Conservation (phyloP, 1,140 invertebrate genomes). For the Heliconius hewitsoni region DNA sequence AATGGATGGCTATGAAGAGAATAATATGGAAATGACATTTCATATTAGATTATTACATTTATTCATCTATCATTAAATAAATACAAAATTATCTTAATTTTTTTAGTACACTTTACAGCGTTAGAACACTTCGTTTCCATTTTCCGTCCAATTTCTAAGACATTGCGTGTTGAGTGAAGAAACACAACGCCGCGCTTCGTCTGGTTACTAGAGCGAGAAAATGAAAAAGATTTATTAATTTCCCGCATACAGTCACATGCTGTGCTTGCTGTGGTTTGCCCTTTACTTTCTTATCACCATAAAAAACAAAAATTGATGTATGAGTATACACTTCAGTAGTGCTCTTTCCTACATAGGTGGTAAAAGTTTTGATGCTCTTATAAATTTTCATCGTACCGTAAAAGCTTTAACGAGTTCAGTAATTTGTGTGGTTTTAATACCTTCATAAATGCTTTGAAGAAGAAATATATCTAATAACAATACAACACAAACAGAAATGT, state of each 20-base stretch:
- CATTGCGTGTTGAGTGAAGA: too few species aligned
- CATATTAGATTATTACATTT: background rate
- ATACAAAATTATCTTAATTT: too few species aligned
- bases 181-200: too few species aligned
- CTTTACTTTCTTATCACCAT: background rate
- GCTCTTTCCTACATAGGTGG: background rate
- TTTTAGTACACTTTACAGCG: too few species aligned
- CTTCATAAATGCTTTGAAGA: background rate
- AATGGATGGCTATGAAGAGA: background rate
- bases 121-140: too few species aligned
- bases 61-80: too few species aligned
- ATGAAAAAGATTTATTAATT: too few species aligned
- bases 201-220: too few species aligned
- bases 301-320: background rate
- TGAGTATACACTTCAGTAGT: background rate
- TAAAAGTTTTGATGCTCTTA: background rate
- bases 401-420: background rate
- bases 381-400: conserved; percentile 1
- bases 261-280: too few species aligned
- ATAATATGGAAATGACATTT: background rate
- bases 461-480: background rate
- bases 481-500: background rate
- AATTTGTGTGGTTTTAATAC: background rate
- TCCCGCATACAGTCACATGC: too few species aligned
- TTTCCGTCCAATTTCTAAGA: too few species aligned